Percentiles rank a stretch among this genome's conserved stretches.
Evolutionary conservation across 2,113 vertebrate species (phyloP).

Genomic region (Heterochromis multidens): DNA sequence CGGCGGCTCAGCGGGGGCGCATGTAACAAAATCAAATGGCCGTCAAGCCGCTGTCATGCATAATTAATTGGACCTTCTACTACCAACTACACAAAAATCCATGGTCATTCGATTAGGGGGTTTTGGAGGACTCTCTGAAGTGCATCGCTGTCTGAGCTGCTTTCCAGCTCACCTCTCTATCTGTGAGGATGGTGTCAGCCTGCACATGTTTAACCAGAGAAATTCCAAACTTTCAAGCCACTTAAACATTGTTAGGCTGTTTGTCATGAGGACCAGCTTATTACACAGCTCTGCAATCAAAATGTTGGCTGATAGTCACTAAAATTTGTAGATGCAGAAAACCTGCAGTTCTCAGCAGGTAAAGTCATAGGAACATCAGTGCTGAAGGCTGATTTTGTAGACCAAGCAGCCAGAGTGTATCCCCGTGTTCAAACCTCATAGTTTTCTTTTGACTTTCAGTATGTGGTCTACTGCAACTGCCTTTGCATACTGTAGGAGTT

Average conservation of each 20-base stretch:
- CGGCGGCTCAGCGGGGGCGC: constrained; percentile 81
- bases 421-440: background rate
- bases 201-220: background rate
- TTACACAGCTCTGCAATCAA: background rate
- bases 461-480: background rate
- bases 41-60: constrained; percentile 93
- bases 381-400: background rate
- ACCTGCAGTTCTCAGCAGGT: background rate
- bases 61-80: constrained; percentile 92
- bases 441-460: background rate
- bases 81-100: constrained; percentile 90
- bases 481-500: rapidly evolving
- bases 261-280: background rate
- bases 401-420: background rate
- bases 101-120: constrained; percentile 95
- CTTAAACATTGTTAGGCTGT: background rate
- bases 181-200: constrained; percentile 21
- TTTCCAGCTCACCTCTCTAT: constrained; percentile 57
- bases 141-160: constrained; percentile 77
- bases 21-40: constrained; percentile 90
- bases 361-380: rapidly evolving
- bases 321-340: background rate
- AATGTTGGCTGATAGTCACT: background rate
- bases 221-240: background rate
- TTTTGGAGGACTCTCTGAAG: constrained; percentile 83